Base-by-base conservation (phyloP, 1,140 invertebrate genomes). In the Archegozetes longisetosus region DNA sequence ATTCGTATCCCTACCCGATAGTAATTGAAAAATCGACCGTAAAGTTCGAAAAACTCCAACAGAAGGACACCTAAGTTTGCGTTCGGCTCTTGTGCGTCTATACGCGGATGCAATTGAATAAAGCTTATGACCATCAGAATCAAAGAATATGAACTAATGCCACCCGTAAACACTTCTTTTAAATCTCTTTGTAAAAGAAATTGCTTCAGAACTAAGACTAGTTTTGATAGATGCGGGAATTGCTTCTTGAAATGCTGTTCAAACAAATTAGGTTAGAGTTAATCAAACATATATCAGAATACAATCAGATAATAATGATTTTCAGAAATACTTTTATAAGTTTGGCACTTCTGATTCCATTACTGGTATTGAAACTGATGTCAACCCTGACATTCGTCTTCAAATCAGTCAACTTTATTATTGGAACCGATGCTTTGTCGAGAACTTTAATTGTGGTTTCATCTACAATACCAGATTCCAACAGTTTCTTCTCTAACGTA, bases 111-210 rank as follows among this genome's bases (percentile, higher is more conserved):
- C 64, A 86, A 75, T 80, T 84, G 77, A 61, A 98, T 78, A 75
- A 97, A 98, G 77, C 89, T 94, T 73, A 98, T 90, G 68, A 88
- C 90, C 85, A 98, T 92, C 58, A 98, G 81, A 72, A 98, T 96
- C 64, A 99, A 81, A 71, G 91, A 92, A 75, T 99, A 99, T 46
- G 93, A 98, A 64, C 91, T 93, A 68, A 98, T 95, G 70, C 95
- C 95, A 65, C 95, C 93, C 54, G 91, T 96, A 76, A 95, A 98
- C 52, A 98, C 94, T 81, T 98, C 93, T 76, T 98, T 98, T 66
- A 98, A 80, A 78, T 96, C 90, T 73, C 93, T 81, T 75, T 97
- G 88, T 53, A 95, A 77, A 58, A 98, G 80, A 77, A 96, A 98
- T 76, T 97, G 92, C 76, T 98, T 98, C 62, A 98, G 78, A 55